Evolutionary conservation across 2,888 invertebrate genomes (phyloP).

Genomic region (Chaitophorus viminalis): DNA sequence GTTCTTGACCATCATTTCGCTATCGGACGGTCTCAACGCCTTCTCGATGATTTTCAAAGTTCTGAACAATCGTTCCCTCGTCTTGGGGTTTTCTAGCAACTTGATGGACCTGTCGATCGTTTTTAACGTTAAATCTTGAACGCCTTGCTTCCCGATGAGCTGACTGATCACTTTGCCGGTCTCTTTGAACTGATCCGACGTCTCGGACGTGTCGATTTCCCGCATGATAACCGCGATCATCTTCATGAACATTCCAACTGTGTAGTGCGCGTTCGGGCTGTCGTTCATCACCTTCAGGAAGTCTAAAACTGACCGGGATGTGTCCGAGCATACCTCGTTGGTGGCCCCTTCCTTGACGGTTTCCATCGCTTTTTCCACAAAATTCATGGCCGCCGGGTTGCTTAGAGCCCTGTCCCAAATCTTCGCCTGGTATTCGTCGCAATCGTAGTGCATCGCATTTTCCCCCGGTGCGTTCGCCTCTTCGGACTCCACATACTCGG

Average conservation of each 20-base stretch:
- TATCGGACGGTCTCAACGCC: background rate
- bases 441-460: background rate
- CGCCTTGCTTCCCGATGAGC: rapidly evolving
- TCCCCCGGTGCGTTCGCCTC: background rate
- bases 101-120: rapidly evolving
- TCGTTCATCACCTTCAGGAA: background rate
- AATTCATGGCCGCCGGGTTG: background rate
- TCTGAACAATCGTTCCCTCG: background rate
- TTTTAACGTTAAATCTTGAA: background rate
- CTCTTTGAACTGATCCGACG: background rate
- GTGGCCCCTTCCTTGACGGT: background rate
- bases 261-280: background rate
- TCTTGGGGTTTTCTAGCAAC: background rate
- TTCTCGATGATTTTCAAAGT: background rate
- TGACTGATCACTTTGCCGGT: background rate
- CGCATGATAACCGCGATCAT: background rate
- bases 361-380: background rate
- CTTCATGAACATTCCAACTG: background rate
- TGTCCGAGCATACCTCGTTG: slow-evolving; percentile 18
- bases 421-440: background rate
- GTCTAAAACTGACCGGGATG: background rate
- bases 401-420: slow-evolving; percentile 19
- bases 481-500: too few species aligned
- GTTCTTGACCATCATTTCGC: background rate
- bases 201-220: background rate